These are phyloP conservation scores for Hozukius guyotensis DNA, from an alignment of 2,797 vertebrate genomes.

Conservation along the genomic window DNA sequence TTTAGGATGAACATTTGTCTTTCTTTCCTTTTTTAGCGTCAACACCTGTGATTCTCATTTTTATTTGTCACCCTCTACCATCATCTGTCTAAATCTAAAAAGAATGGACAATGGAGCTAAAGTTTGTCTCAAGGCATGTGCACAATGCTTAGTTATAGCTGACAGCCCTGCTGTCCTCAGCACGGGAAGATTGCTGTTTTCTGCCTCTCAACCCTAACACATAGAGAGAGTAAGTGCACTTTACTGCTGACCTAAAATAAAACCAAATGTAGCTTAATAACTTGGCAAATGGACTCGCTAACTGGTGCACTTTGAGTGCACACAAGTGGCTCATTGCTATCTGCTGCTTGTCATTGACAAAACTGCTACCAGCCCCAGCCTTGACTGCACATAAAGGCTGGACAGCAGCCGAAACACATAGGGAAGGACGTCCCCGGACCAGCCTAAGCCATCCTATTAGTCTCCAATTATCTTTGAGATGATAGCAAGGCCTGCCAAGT, in stretches of 20 bases:
- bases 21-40: not conserved
- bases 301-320: conserved; percentile 76
- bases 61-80: not conserved
- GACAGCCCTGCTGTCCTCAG: conserved; percentile 62
- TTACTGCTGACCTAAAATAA: conserved; percentile 81
- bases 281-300: conserved; percentile 79
- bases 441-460: conserved; percentile 73
- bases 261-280: conserved; percentile 81
- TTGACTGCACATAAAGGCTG: conserved; percentile 63
- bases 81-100: conserved; percentile 24
- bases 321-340: conserved; percentile 75
- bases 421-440: conserved; percentile 68
- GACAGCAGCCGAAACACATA: conserved; percentile 63
- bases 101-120: conserved; percentile 16
- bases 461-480: conserved; percentile 80
- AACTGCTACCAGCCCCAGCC: conserved; percentile 58
- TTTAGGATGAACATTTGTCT: conserved; percentile 1
- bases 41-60: not conserved
- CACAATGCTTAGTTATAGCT: conserved; percentile 52
- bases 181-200: conserved; percentile 63
- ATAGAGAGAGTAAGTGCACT: conserved; percentile 74
- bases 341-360: conserved; percentile 75
- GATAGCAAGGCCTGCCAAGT: conserved; percentile 72
- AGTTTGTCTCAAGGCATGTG: conserved; percentile 47
- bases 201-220: conserved; percentile 72